Evolutionary conservation across 2,113 vertebrate genomes (phyloP).

Genomic region (Pimephales promelas): DNA sequence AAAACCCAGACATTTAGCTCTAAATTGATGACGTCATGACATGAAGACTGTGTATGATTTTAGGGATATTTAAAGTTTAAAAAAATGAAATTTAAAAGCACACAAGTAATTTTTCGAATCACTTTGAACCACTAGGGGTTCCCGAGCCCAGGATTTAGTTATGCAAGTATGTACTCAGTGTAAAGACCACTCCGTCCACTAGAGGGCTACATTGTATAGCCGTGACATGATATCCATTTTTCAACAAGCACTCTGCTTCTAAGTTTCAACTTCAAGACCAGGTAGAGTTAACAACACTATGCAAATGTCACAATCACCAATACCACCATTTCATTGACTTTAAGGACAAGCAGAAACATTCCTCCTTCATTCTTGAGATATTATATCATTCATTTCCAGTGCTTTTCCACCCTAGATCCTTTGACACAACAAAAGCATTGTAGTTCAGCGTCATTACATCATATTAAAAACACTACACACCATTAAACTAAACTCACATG

Average conservation of each 20-base stretch:
- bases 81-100: background rate
- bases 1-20: background rate
- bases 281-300: background rate
- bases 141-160: background rate
- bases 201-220: conserved; percentile 16
- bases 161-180: background rate
- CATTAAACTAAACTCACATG: conserved; percentile 21
- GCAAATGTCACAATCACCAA: background rate
- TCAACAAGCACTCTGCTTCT: background rate
- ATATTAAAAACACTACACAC: conserved; percentile 13
- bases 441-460: conserved; percentile 9
- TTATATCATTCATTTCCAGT: background rate
- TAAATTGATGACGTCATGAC: background rate
- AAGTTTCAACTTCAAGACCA: too few relatives aligned
- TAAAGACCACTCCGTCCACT: conserved; percentile 20
- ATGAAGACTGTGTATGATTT: background rate
- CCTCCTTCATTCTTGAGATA: background rate
- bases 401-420: background rate
- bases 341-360: background rate
- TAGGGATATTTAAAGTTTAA: too few relatives aligned
- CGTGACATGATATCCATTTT: too few relatives aligned
- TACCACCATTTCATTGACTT: background rate
- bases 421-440: conserved; percentile 23
- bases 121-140: background rate
- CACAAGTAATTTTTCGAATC: background rate